These are phyloP conservation scores for Anodontia alba DNA, from an alignment of 2,888 invertebrate species.

Conservation along the genomic window DNA sequence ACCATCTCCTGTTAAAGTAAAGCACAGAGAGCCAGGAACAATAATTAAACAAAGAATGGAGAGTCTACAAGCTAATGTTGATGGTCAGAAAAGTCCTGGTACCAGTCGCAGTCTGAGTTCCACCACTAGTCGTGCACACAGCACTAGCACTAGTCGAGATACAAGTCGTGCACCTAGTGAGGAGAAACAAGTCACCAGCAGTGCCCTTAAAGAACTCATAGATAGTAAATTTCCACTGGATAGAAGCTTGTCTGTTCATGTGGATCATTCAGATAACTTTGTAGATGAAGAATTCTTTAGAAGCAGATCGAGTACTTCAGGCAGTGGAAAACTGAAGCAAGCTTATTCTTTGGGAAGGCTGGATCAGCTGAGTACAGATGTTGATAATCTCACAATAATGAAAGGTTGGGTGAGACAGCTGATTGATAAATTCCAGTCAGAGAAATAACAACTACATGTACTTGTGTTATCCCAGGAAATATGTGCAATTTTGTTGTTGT, in stretches of 20 bases:
- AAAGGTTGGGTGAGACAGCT: constrained; percentile 79
- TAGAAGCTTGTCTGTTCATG: not conserved
- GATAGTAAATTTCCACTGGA: constrained; percentile 50
- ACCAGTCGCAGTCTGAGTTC: constrained; percentile 57
- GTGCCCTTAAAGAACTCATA: constrained; percentile 47
- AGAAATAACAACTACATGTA: constrained; percentile 13
- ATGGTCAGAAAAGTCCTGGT: constrained; percentile 48
- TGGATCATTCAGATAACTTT: not conserved
- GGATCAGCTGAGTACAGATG: constrained; percentile 71
- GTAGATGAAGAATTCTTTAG: constrained; percentile 31
- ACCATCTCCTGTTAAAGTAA: constrained; percentile 65
- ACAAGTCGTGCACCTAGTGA: constrained; percentile 69
- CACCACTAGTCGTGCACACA: constrained; percentile 59
- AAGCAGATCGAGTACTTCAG: constrained; percentile 36
- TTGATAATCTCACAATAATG: constrained; percentile 76
- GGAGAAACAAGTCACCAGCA: constrained; percentile 61
- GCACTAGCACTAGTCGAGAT: constrained; percentile 52
- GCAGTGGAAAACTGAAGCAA: constrained; percentile 49
- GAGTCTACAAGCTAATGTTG: constrained; percentile 67
- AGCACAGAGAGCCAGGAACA: constrained; percentile 72
- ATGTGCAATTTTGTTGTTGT: no score
- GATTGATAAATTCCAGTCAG: constrained; percentile 77
- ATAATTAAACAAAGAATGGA: constrained; percentile 77
- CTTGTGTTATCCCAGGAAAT: no score
- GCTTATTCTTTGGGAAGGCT: constrained; percentile 68